Percentiles rank a stretch among this genome's conserved stretches.
Evolutionary conservation across 1,140 invertebrate genomes (phyloP).

Genomic region (Drosophila serrata): DNA sequence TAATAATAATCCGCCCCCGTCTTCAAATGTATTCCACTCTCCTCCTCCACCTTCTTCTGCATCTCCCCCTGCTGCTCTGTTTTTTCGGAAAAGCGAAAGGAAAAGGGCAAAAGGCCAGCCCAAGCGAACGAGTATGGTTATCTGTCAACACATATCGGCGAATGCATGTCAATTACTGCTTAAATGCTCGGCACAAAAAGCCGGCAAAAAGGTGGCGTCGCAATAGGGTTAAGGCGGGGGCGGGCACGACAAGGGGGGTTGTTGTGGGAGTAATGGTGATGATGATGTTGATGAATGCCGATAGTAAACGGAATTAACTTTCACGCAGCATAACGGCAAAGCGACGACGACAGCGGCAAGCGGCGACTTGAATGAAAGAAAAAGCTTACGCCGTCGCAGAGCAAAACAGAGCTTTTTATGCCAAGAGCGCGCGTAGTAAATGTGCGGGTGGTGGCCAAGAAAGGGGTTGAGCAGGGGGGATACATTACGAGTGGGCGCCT

Average conservation of each 20-base stretch:
- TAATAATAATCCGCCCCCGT: constrained; percentile 32
- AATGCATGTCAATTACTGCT: constrained; percentile 82
- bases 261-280: constrained; percentile 41
- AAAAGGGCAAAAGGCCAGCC: constrained; percentile 21
- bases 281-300: constrained; percentile 82
- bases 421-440: constrained; percentile 78
- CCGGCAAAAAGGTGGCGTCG: constrained; percentile 56
- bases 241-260: background rate
- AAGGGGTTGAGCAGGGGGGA: background rate
- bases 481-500: constrained; percentile 6
- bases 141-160: constrained; percentile 77
- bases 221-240: constrained; percentile 13
- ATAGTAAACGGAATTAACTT: constrained; percentile 84
- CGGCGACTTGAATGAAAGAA: constrained; percentile 81
- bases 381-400: constrained; percentile 74
- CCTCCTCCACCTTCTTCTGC: background rate
- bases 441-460: constrained; percentile 64
- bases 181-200: constrained; percentile 75
- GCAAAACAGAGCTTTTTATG: constrained; percentile 66
- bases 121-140: constrained; percentile 56
- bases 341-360: constrained; percentile 52
- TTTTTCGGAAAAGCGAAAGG: constrained; percentile 21
- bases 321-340: constrained; percentile 73
- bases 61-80: background rate
- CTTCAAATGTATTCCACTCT: constrained; percentile 1